Evolutionary conservation across 1,140 invertebrate genomes (phyloP), one percentile per base, ranked within the genome.

Genomic region (Drosophila sturtevanti): DNA sequence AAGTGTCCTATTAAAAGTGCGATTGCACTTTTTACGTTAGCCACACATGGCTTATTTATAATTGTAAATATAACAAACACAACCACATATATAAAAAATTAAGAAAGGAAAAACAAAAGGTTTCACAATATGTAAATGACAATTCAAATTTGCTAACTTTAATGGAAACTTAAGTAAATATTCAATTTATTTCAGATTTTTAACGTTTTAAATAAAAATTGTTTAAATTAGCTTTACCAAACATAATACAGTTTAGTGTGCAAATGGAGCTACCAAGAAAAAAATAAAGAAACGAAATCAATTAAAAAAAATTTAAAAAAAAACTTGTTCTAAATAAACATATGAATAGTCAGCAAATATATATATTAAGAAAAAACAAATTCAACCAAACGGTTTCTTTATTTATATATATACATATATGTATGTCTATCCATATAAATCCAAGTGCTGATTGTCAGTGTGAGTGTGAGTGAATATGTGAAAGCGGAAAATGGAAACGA

Each of bases 271-370:
- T 24, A 2, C 4, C 2, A 24, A 2, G 7, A 31, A 4, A 31
- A 31, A 4, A 31, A 31, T 6, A 31, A 31, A 31, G 38, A 24
- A 56, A 73, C 35, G 12, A 54, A n/a, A 12, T 65, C 37, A 73
- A 64, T 74, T 48, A 68, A 68, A 75, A 41, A 56, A 68, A 75
- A 75, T 55, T 58, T 11, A 66, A 59, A 58, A 24, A 35, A 31
- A 62, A 79, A 74, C 62, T 65, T 62, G 65, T 74, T 72, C 61
- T 7, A 31, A 54, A 14, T 55, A 31, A 31, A 31, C 27, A 31
- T 6, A 31, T 31, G 27, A 31, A 31, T 31, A 31, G 27, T 31
- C 52, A 31, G 4, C n/a, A 31, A 9, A 31, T 2, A 24, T n/a
- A n/a, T n/a, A 18, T 34, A 27, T 27, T 18, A 27, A 54, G 16